Conservation (phyloP, 1,140 invertebrate genomes). For the Caenorhabditis tropicalis region DNA sequence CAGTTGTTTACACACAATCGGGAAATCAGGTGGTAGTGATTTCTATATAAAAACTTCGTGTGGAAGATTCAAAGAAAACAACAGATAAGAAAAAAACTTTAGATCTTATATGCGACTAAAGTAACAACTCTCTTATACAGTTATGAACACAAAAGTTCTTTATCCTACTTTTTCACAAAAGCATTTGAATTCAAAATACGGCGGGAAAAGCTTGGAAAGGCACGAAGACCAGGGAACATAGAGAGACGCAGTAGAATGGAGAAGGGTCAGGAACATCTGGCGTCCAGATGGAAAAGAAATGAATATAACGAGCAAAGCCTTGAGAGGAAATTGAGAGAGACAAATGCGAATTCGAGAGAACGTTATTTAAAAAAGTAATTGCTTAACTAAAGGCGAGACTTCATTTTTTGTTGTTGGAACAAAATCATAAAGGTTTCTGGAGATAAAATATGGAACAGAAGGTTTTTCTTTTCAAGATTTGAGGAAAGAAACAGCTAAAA, state of each 20-base stretch:
- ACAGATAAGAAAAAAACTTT: no score
- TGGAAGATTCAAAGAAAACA: no score
- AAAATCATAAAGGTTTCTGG: no score
- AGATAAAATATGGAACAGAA: no score
- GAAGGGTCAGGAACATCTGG: slow-evolving; percentile 17
- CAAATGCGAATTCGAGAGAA: not conserved
- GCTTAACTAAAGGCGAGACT: no score
- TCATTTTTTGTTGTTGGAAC: no score
- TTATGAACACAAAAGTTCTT: no score
- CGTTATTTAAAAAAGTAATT: not conserved
- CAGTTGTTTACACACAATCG: slow-evolving; percentile 31
- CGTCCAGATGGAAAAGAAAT: slow-evolving; percentile 6
- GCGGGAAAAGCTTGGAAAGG: not conserved
- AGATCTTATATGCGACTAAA: no score
- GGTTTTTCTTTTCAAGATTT: no score
- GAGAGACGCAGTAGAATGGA: not conserved
- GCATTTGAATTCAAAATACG: not conserved
- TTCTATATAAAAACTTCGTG: not conserved
- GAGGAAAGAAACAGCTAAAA: no score
- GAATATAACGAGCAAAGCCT: not conserved
- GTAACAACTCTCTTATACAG: no score
- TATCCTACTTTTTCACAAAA: no score
- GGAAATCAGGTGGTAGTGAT: slow-evolving; percentile 24
- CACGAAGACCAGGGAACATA: not conserved
- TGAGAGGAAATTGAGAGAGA: not conserved